Percentiles rank a stretch among this genome's conserved stretches.
phyloP scores from a whole-genome alignment of 2,888 invertebrate genomes.

The Molorchus minor region DNA sequence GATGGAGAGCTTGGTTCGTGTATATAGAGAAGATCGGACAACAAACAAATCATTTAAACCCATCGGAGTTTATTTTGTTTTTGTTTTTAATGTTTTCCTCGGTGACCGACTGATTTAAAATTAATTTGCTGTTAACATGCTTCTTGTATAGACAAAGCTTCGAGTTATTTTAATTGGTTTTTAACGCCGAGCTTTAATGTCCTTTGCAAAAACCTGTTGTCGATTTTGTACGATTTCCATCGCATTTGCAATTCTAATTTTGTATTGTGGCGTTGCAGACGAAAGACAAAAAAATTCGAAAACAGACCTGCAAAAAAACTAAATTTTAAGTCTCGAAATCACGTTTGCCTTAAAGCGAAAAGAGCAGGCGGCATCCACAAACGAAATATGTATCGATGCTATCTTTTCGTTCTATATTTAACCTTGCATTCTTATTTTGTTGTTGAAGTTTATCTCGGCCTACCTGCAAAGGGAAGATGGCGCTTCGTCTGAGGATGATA shows the following conservation, averaged over 20 bases:
- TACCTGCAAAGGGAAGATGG: neutral
- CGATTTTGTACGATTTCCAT: conserved; percentile 34
- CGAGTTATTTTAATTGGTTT: conserved; percentile 29
- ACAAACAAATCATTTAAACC: too few species aligned
- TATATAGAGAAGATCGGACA: too few species aligned
- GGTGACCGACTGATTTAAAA: too few species aligned
- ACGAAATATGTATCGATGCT: conserved; percentile 29
- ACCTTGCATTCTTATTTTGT: conserved; percentile 28
- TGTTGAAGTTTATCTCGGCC: conserved; percentile 6
- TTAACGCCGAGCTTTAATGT: conserved; percentile 26
- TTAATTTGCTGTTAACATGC: too few species aligned
- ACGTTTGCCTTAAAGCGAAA: conserved; percentile 7
- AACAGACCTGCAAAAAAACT: conserved; percentile 35
- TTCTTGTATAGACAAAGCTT: conserved; percentile 9
- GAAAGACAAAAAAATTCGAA: conserved; percentile 26
- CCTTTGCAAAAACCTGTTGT: conserved; percentile 32
- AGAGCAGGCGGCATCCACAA: conserved; percentile 28
- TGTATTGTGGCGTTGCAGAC: conserved; percentile 29
- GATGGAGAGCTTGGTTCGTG: too few species aligned
- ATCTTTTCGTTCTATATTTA: conserved; percentile 33
- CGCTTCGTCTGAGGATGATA: conserved; percentile 3
- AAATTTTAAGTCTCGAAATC: conserved; percentile 30
- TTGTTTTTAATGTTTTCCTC: too few species aligned
- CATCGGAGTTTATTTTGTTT: too few species aligned
- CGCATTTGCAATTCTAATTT: conserved; percentile 43